Evolutionary conservation across 64 coral and sea anemone genomes (phyloP).

Genomic region (Montipora foliosa): DNA sequence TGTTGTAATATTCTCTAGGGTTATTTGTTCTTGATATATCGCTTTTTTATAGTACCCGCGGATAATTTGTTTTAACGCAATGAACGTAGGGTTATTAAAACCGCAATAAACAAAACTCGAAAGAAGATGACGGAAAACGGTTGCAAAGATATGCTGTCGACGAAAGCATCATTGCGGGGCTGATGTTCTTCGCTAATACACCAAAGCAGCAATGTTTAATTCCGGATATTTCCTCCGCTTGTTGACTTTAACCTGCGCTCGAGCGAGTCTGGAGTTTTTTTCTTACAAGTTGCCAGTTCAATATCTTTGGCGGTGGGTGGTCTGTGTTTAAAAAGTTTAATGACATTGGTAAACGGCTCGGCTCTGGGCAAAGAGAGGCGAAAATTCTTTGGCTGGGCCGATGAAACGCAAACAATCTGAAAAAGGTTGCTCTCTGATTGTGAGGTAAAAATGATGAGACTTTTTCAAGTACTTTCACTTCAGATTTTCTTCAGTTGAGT

Average conservation of each 20-base stretch:
- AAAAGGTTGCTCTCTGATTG: constrained; percentile 54
- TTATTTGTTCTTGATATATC: constrained; percentile 91
- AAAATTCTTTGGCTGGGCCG: constrained; percentile 43
- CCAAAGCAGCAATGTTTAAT: not conserved
- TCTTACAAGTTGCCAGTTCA: constrained; percentile 56
- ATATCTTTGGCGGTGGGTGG: constrained; percentile 96
- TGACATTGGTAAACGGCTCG: constrained; percentile 93
- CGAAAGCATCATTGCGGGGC: constrained; percentile 7
- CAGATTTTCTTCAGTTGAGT: not conserved
- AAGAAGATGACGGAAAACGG: constrained; percentile 54
- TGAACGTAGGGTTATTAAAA: constrained; percentile 88
- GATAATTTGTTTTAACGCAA: constrained; percentile 94
- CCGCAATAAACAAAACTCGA: constrained; percentile 64
- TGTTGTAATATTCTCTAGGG: not conserved
- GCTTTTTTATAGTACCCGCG: constrained; percentile 78
- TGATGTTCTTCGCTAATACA: not conserved
- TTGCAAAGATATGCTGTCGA: constrained; percentile 31
- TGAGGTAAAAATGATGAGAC: not conserved
- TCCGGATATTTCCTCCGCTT: not conserved
- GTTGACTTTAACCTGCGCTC: not conserved
- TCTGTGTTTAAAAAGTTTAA: constrained; percentile 99
- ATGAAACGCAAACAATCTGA: constrained; percentile 47
- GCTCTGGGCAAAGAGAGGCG: constrained; percentile 76
- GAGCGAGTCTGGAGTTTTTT: not conserved
- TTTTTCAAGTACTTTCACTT: constrained; percentile 25